Base-by-base conservation (phyloP, 1,140 invertebrate genomes). In the Zaprionus camerounensis region DNA sequence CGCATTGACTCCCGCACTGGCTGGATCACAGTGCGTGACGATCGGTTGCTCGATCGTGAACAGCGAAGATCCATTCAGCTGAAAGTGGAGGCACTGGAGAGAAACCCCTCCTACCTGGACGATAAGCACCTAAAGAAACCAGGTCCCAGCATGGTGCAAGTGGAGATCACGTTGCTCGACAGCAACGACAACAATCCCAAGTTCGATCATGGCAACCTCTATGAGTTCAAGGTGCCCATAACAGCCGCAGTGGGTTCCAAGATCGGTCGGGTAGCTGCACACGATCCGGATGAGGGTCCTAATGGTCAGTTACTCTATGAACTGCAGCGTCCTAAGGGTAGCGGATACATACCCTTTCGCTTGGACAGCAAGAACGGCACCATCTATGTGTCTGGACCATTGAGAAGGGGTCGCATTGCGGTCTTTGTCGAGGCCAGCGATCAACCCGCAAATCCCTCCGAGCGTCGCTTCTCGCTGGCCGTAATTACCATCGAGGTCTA, bases 121-220 rank as follows among this genome's bases (percentile, higher is more conserved):
- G 88, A 91, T 2, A 82, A 80, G 53, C 82, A 88, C 61, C 49
- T 82, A 0, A 81, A 81, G 69, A 77, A 80, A 84, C 80, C 93
- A 56, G 57, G 93, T 85, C 80, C 93, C 92, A 83, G 94, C 2
- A 95, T 94, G 31, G 96, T 97, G 0, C 94, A 94, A n/a, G 96
- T 97, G 1, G 96, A 97, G 93, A 96, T 97, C 0, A 96, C 96
- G 0, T 90, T 98, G 20, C 93, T 98, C 1, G 97, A 98, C 91
- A 96, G 96, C 9, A 98, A 98, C 92, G 97, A 98, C 71, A 98
- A 98, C 82, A 97, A 97, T 82, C 97, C 97, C 0, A 95, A 95
- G 9, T 98, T 98, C 84, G 94, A 97, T 13, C 96, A 97, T 1
- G 96, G 95, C 51, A 97, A 97, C 91, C 92, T 97, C 0, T 98